phyloP scores from a whole-genome alignment of 2,888 invertebrate species.

The Amorpha juglandis region DNA sequence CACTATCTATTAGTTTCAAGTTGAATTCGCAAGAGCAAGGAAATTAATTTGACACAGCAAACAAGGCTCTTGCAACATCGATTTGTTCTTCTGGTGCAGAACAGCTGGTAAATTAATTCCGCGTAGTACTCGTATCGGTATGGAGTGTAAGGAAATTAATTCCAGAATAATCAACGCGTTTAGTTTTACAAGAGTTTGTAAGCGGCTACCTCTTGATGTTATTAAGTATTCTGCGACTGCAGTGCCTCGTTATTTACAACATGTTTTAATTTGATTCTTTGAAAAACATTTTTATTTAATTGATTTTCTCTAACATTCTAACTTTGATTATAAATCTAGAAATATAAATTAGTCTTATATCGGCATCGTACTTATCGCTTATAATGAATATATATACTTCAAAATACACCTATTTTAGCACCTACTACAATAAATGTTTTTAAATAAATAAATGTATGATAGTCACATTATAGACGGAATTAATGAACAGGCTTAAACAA shows the following conservation, averaged over 20 bases:
- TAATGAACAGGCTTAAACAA: too few species aligned
- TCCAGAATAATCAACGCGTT: not conserved
- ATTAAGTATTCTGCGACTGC: not conserved
- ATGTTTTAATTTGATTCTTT: too few species aligned
- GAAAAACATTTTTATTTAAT: too few species aligned
- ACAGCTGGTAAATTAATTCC: slow-evolving; percentile 4
- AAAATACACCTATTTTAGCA: too few species aligned
- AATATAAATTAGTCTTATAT: too few species aligned
- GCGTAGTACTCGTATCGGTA: not conserved
- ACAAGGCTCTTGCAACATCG: slow-evolving; percentile 9
- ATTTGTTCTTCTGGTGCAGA: not conserved
- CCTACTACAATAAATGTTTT: too few species aligned
- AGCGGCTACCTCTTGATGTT: not conserved
- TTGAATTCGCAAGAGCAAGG: not conserved
- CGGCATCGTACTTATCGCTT: too few species aligned
- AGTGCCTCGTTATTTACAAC: not conserved
- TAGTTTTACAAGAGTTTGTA: not conserved
- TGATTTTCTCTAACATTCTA: too few species aligned
- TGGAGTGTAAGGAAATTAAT: slow-evolving; percentile 15
- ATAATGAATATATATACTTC: too few species aligned
- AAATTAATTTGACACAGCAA: slow-evolving; percentile 14
- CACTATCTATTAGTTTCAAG: not conserved
- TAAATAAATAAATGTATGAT: too few species aligned
- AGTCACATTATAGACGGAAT: too few species aligned
- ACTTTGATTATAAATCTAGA: too few species aligned